Conservation (phyloP, 2,113 vertebrate genomes). For the Nothoprocta pentlandii region DNA sequence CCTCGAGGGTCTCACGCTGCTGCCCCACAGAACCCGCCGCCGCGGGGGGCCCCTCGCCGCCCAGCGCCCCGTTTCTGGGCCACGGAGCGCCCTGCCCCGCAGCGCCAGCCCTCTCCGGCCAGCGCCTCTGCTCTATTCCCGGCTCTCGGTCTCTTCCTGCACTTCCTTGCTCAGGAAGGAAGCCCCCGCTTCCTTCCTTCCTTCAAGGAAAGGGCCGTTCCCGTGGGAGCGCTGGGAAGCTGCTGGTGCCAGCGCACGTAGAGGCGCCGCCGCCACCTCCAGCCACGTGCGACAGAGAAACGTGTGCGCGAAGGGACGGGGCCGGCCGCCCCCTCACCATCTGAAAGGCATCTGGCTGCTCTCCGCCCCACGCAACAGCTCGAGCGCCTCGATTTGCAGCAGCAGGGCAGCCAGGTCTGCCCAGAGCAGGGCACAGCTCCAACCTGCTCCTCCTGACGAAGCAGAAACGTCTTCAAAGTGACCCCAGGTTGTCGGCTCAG, state of each 20-base stretch:
- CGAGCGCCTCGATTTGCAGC: neutral
- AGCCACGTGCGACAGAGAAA: neutral
- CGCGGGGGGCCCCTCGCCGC: neutral
- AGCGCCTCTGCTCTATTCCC: neutral
- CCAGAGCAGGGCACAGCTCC: neutral
- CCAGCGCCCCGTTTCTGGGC: neutral
- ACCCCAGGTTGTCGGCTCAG: neutral
- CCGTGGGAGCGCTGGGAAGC: fast-evolving
- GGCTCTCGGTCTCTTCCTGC: neutral
- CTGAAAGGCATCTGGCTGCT: neutral
- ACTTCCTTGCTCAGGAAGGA: neutral
- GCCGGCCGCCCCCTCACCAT: conserved; percentile 28
- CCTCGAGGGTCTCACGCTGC: fast-evolving
- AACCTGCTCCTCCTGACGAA: neutral
- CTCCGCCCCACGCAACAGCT: neutral
- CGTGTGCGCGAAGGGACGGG: neutral
- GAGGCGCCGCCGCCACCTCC: neutral
- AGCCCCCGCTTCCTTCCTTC: neutral
- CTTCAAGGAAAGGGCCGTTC: fast-evolving
- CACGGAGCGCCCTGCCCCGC: neutral
- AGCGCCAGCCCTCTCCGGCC: neutral
- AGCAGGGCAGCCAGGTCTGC: conserved; percentile 18
- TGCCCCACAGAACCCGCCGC: fast-evolving
- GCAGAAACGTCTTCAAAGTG: conserved; percentile 5
- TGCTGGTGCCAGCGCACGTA: fast-evolving